Base-by-base conservation (phyloP, 2,888 invertebrate species). In the Cyclophora albipunctata region DNA sequence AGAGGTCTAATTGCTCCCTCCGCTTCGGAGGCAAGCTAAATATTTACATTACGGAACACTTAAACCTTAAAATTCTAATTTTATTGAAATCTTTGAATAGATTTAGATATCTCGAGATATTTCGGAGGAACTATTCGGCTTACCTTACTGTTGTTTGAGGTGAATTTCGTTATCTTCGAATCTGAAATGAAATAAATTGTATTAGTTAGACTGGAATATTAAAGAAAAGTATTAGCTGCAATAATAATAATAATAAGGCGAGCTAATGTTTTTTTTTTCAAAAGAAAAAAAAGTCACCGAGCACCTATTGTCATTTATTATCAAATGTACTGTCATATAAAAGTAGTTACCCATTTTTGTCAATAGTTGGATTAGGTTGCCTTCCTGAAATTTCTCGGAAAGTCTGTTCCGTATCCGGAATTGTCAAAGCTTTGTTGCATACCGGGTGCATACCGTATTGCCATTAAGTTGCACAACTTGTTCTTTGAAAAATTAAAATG, bases 341-440 rank as follows among this genome's bases (percentile, higher is more conserved):
- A 37, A 37, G 37, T 41, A 20, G 20, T 20, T 20, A 35, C 40
- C 42, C n/a, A 34, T 46, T 4, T 20, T 35, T 34, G 6, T 35
- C 41, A 20, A 46, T 46, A 42, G 40, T 41, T 34, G 42, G 52
- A 54, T 48, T 50, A 49, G 34, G 51, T 35, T 47, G 37, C 40
- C 37, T 37, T 45, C 46, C 47, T 48, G 48, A 40, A 44, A 34
- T 51, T 46, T 60, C 63, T 55, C 60, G 66, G 60, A 62, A 59
- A 67, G 61, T 59, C 56, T 48, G 62, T 63, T 64, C 61, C 59
- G 54, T 67, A 68, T 68, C 63, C 62, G 51, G 67, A 62, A 77
- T 71, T 75, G 77, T 79, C 83, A 84, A 81, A 80, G 80, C 79
- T 81, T 80, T 81, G 78, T 74, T 71, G 72, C 72, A 67, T 74